Base-by-base conservation (phyloP, 2,797 vertebrate species). In the Threskiornis aethiopicus region DNA sequence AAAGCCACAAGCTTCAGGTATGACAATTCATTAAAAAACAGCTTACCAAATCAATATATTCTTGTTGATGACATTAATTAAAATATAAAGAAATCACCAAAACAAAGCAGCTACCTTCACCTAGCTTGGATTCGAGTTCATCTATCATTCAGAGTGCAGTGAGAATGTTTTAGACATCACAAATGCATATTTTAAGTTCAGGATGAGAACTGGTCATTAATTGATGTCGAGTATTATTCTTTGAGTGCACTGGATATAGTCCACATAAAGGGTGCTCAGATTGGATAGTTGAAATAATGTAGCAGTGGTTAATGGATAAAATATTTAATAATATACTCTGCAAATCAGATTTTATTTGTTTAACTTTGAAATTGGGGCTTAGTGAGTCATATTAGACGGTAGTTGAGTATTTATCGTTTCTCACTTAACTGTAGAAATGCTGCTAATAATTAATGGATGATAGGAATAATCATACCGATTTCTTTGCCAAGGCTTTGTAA, bases 251-350 rank as follows among this genome's bases (percentile, higher is more conserved):
- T 86, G 92, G 93, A 87, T 87, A 16, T 3, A 61, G 73, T 39
- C 85, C 81, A 93, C 76, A 86, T 61, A 88, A 97, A 97, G 98
- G 98, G 97, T 98, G 98, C 98, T 98, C 98, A 97, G 94, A 96
- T 97, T 97, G 98, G 98, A 98, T 97, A 97, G 97, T 61, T 97
- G 97, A 98, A 98, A 98, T 98, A 98, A 98, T 98, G 98, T 93
- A 98, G 98, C 82, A 97, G 95, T 98, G 92, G 98, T 98, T 98
- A 98, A 98, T 97, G 98, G 98, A 98, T 89, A 11, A 87, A 94
- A 93, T 91, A 98, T 98, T 99, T 98, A 98, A 98, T 98, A 98
- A 98, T 97, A 98, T 98, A 24, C 98, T 98, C 98, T 98, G 98
- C 98, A 98, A 98, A 98, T 99, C 98, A 98, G 98, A 98, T 98